Conservation (phyloP, 2,888 invertebrate species). For the Strigamia maritima region DNA sequence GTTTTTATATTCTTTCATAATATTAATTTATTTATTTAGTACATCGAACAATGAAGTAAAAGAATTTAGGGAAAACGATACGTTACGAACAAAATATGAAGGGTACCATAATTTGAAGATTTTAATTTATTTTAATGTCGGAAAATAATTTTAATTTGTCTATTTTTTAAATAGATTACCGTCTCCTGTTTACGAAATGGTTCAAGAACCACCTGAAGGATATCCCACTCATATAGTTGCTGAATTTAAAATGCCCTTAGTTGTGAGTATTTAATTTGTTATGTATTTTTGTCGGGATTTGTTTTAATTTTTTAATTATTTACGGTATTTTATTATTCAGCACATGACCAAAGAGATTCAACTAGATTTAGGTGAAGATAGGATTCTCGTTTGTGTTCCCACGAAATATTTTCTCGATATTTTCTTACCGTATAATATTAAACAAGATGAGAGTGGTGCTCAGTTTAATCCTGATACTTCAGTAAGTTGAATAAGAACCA, state of each 20-base stretch:
- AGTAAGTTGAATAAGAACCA: constrained; percentile 43
- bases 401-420: constrained; percentile 52
- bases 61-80: background rate
- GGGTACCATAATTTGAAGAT: background rate
- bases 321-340: constrained; percentile 46
- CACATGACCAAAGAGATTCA: constrained; percentile 49
- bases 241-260: constrained; percentile 40
- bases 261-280: constrained; percentile 10
- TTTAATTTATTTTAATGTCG: background rate
- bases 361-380: constrained; percentile 52
- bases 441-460: constrained; percentile 51
- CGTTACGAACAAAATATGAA: background rate
- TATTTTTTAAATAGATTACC: background rate
- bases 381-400: constrained; percentile 51
- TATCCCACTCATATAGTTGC: constrained; percentile 22
- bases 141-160: too few species aligned
- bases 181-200: constrained; percentile 22
- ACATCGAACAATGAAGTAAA: constrained; percentile 6
- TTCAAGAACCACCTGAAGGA: constrained; percentile 27
- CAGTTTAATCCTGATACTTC: constrained; percentile 51
- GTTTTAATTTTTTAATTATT: background rate
- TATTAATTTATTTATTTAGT: background rate
- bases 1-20: background rate
- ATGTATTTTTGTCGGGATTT: background rate
- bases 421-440: constrained; percentile 50